Evolutionary conservation across 2,888 invertebrate species (phyloP).

Genomic region (Cantharis lateralis): DNA sequence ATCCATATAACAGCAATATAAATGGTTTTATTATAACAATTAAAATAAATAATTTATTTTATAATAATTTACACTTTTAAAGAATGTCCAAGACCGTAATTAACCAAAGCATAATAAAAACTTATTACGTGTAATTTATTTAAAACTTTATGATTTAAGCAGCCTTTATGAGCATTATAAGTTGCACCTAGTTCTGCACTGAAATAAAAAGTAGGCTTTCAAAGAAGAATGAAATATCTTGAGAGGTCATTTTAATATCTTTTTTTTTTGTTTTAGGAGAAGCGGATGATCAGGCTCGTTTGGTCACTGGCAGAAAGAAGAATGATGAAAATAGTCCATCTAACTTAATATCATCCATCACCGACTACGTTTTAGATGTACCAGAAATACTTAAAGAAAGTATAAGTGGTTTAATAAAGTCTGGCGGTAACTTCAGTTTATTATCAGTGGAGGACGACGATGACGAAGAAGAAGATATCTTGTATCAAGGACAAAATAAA

Average conservation of each 20-base stretch:
- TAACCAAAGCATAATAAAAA: background rate
- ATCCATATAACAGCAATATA: background rate
- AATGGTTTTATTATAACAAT: background rate
- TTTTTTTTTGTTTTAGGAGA: conserved; percentile 13
- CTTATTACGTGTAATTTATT: background rate
- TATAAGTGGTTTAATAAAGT: conserved; percentile 45
- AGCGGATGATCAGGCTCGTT: conserved; percentile 15
- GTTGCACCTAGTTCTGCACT: background rate
- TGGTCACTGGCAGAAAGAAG: background rate
- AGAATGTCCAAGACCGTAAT: background rate
- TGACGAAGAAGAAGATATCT: conserved; percentile 26
- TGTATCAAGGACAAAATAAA: conserved; percentile 15
- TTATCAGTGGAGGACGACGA: conserved; percentile 29
- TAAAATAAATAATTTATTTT: background rate
- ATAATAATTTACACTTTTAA: background rate
- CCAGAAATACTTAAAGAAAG: conserved; percentile 48
- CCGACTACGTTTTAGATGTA: conserved; percentile 47
- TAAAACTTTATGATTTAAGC: background rate
- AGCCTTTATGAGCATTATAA: background rate
- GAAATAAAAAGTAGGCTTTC: background rate
- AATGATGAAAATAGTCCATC: conserved; percentile 15
- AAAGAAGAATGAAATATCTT: background rate
- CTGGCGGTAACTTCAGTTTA: conserved; percentile 31
- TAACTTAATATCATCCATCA: conserved; percentile 37
- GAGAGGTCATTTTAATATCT: background rate